Evolutionary conservation across 2,797 vertebrate species (phyloP).

Genomic region (Manis crassicaudata): DNA sequence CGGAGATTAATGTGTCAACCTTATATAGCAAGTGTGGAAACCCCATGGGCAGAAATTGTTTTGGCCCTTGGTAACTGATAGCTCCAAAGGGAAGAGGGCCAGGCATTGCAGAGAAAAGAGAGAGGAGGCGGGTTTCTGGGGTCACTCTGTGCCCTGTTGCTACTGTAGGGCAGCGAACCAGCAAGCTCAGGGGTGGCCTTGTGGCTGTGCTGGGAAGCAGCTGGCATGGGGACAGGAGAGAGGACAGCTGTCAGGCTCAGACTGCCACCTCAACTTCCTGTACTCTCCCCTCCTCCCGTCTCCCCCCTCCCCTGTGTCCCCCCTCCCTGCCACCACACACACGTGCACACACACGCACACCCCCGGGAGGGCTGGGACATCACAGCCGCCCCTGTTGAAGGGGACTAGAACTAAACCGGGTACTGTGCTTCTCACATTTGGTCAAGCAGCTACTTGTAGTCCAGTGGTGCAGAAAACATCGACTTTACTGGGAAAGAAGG

Average conservation of each 20-base stretch:
- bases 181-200: rapidly evolving
- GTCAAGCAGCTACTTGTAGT: too few relatives aligned
- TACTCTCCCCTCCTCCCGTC: not conserved
- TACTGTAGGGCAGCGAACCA: not conserved
- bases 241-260: not conserved
- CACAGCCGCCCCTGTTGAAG: not conserved
- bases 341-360: too few relatives aligned
- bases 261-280: not conserved
- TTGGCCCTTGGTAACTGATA: not conserved
- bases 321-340: too few relatives aligned
- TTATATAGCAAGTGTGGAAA: not conserved
- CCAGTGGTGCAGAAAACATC: not conserved
- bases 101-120: not conserved
- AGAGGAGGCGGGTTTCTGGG: not conserved
- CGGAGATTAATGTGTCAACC: not conserved
- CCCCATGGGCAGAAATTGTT: not conserved
- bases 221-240: not conserved
- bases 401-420: not conserved
- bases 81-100: not conserved
- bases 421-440: not conserved
- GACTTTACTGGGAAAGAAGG: not conserved
- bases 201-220: not conserved
- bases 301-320: too few relatives aligned
- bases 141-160: not conserved
- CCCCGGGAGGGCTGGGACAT: not conserved